Conservation (phyloP, 2,797 vertebrate genomes). For the Selene dorsalis region DNA sequence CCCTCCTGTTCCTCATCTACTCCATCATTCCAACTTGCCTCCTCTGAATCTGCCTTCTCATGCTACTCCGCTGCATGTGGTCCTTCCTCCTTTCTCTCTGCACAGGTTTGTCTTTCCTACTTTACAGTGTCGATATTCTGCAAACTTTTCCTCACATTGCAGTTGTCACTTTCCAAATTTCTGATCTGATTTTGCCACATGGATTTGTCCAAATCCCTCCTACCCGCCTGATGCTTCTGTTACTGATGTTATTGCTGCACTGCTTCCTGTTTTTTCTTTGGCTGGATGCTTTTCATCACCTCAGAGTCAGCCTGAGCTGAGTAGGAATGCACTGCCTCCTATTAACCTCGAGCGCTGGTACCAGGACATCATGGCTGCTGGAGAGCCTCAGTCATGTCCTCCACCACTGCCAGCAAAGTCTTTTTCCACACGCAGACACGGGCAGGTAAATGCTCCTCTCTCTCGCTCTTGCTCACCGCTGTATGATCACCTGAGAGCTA, state of each 20-base stretch:
- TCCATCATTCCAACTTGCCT: slow-evolving; percentile 81
- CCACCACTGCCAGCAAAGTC: slow-evolving; percentile 94
- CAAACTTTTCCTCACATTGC: background rate
- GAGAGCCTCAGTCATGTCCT: slow-evolving; percentile 88
- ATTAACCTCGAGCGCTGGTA: slow-evolving; percentile 95
- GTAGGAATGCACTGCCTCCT: slow-evolving; percentile 82
- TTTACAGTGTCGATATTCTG: background rate
- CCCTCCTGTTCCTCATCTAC: slow-evolving; percentile 76
- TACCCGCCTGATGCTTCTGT: slow-evolving; percentile 62
- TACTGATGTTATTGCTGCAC: slow-evolving; percentile 51
- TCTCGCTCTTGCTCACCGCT: slow-evolving; percentile 13
- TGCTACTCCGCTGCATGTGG: slow-evolving; percentile 80
- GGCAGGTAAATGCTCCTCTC: slow-evolving; percentile 87
- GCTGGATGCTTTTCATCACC: slow-evolving; percentile 64
- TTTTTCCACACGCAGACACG: slow-evolving; percentile 87
- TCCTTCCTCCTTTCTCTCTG: slow-evolving; percentile 83
- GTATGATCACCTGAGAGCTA: background rate
- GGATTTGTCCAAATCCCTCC: slow-evolving; percentile 49
- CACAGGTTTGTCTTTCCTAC: slow-evolving; percentile 87
- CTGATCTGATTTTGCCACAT: slow-evolving; percentile 18
- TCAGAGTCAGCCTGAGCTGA: slow-evolving; percentile 82
- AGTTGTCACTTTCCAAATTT: background rate
- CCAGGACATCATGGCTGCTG: slow-evolving; percentile 92
- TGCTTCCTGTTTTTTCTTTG: slow-evolving; percentile 44
- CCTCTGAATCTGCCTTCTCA: slow-evolving; percentile 74